Percentiles rank a stretch among this genome's conserved stretches.
These are phyloP conservation scores for Cryptus viduatorius DNA, from an alignment of 2,888 invertebrate genomes.

Conservation along the genomic window DNA sequence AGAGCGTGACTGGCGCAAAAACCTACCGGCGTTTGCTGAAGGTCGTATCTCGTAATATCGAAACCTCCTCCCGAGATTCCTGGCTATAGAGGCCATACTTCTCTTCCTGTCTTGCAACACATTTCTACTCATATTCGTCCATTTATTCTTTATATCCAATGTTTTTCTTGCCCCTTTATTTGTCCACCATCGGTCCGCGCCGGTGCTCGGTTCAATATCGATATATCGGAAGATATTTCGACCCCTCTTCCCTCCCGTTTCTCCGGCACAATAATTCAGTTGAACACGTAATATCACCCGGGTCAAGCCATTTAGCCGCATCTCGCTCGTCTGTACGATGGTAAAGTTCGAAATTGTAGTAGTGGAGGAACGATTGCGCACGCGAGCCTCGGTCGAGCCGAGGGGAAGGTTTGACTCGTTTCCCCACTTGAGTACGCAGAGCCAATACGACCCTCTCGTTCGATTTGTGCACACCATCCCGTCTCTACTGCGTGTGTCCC, in stretches of 20 bases:
- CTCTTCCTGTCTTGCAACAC: conserved; percentile 31
- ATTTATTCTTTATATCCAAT: conserved; percentile 4
- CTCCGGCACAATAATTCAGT: conserved; percentile 81
- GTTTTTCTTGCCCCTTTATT: conserved; percentile 32
- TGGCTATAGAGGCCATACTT: conserved; percentile 36
- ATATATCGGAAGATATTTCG: conserved; percentile 79
- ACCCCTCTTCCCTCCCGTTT: conserved; percentile 64
- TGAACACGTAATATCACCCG: conserved; percentile 80
- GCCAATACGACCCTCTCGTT: conserved; percentile 10
- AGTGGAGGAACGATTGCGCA: conserved; percentile 5
- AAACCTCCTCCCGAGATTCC: conserved; percentile 18
- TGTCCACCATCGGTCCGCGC: conserved; percentile 33
- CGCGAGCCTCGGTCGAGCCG: background rate
- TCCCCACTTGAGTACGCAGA: conserved; percentile 4
- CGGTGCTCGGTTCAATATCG: conserved; percentile 79
- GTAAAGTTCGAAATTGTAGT: conserved; percentile 22
- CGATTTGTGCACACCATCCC: background rate
- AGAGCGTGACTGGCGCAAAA: conserved; percentile 4
- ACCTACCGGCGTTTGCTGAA: conserved; percentile 19
- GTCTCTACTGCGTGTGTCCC: background rate
- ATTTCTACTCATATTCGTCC: background rate
- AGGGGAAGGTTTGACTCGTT: background rate
- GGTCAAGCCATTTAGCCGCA: conserved; percentile 80
- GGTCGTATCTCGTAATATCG: conserved; percentile 3
- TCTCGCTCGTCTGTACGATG: conserved; percentile 48